Percentiles rank a stretch among this genome's conserved stretches.
Conservation (phyloP, 1,140 invertebrate genomes). For the Samia ricini region DNA sequence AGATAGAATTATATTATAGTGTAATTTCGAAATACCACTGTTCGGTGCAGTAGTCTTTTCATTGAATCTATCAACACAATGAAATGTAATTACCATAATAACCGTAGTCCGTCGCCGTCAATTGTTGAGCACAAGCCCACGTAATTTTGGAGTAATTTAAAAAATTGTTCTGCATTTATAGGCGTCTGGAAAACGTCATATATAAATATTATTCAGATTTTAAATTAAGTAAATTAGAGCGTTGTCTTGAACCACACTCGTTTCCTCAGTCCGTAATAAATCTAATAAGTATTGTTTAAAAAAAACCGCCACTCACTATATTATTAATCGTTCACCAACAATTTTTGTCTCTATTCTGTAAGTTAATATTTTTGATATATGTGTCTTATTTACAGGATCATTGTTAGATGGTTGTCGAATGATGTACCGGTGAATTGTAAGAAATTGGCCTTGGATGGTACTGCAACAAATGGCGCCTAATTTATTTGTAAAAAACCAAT, state of each 20-base stretch:
- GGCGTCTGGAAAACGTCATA: neutral
- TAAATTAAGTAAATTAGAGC: neutral
- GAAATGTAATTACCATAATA: conserved; percentile 3
- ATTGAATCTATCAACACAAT: conserved; percentile 1
- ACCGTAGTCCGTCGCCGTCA: neutral
- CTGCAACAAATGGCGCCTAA: no score
- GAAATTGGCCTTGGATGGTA: no score
- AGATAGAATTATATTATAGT: neutral
- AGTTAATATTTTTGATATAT: no score
- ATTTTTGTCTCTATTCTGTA: no score
- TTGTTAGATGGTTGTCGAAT: no score
- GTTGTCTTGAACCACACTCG: neutral
- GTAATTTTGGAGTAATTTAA: neutral
- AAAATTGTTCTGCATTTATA: neutral
- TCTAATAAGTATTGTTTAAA: neutral
- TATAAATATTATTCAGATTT: neutral
- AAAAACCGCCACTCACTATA: neutral
- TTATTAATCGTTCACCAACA: neutral
- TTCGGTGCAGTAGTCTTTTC: neutral
- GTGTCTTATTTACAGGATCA: no score
- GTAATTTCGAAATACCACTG: neutral
- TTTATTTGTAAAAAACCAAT: no score
- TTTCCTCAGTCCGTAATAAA: neutral
- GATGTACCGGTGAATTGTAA: no score
- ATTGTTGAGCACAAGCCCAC: neutral